Evolutionary conservation across 2,888 invertebrate genomes (phyloP), one percentile per base, ranked within the genome.

Genomic region (Diloba caeruleocephala): DNA sequence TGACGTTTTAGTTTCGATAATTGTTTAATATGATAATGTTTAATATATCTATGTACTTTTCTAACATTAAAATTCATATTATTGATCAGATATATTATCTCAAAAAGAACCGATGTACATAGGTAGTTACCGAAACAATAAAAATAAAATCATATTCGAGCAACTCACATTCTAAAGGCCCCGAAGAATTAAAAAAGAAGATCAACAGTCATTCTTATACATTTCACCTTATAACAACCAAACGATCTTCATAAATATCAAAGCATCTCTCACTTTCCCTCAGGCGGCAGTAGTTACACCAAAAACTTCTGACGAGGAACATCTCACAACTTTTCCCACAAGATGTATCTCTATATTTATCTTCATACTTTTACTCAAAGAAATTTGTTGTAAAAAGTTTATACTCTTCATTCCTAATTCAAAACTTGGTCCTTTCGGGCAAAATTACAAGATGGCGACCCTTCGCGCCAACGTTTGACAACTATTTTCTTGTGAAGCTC

Each of bases 401-500:
- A 36, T 50, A 26, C 28, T 15, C 33, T 19, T 4, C 10, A 15
- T 50, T 42, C 49, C 38, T 61, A 60, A 56, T 66, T 70, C 49
- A 54, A 56, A 63, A 49, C 58, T 60, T 17, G 15, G 32, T 41
- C 33, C 52, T 45, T 48, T 14, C 6, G 51, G 41, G 31, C 52
- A 3, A 41, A 70, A 70, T 63, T 49, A 56, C 59, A 62, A 59
- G 56, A 53, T 62, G 50, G 58, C 67, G 45, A 21, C 42, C 38
- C 45, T 68, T 54, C 33, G 41, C 43, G 34, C 46, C 37, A 43
- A 58, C 57, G 31, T 52, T 66, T 46, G 50, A 12, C 29, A 44
- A 67, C 60, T 73, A 70, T 73, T 73, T 71, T 70, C 67, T 67
- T 70, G 59, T 59, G 55, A 56, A 43, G 14, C 4, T 58, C 41